Percentiles rank a stretch among this genome's conserved stretches.
Conservation (phyloP, 2,113 vertebrate species). For the Talpa occidentalis region DNA sequence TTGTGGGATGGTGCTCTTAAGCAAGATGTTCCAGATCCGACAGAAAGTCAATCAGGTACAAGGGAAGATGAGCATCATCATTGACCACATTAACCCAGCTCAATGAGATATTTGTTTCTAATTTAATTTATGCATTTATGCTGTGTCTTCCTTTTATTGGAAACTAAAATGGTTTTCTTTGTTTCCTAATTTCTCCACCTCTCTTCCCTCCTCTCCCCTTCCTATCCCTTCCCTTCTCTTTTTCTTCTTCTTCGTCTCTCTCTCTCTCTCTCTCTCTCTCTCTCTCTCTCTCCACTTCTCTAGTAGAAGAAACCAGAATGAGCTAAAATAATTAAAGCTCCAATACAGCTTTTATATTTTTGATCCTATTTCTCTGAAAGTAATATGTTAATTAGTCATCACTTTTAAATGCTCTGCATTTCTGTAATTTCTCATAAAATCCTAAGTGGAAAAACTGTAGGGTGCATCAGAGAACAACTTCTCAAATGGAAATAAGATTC, state of each 20-base stretch:
- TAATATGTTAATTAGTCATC: neutral
- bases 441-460: neutral
- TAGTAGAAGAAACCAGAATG: slow-evolving; percentile 2
- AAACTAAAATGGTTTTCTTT: neutral
- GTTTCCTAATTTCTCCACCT: neutral
- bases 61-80: slow-evolving; percentile 56
- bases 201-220: too few species aligned
- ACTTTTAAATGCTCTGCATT: neutral
- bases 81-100: slow-evolving; percentile 41
- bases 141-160: slow-evolving; percentile 59
- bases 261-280: neutral
- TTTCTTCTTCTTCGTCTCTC: rapidly evolving
- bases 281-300: neutral
- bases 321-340: slow-evolving; percentile 30
- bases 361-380: neutral
- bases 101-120: neutral
- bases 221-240: too few species aligned
- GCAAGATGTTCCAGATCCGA: slow-evolving; percentile 65
- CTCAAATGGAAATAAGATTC: neutral
- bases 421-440: neutral
- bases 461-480: neutral
- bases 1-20: slow-evolving; percentile 64
- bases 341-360: neutral
- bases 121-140: neutral
- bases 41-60: slow-evolving; percentile 63